Evolutionary conservation across 1,140 invertebrate species (phyloP).

Genomic region (Drosophila sulfurigaster): DNA sequence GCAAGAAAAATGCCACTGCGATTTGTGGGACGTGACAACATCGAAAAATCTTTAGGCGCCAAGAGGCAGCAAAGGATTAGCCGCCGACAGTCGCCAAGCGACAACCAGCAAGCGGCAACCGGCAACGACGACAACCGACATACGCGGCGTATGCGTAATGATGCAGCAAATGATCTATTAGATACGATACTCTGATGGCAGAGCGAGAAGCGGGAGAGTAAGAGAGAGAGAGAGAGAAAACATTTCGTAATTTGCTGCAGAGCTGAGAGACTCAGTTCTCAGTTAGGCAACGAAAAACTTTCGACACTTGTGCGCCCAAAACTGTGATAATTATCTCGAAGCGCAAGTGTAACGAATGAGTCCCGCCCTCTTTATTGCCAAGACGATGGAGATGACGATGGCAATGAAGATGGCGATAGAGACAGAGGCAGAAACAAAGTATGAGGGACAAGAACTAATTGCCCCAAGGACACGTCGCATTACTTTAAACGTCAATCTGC

Average conservation of each 20-base stretch:
- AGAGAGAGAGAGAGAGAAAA: background rate
- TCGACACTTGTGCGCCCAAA: constrained; percentile 43
- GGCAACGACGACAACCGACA: constrained; percentile 5
- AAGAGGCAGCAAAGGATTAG: constrained; percentile 65
- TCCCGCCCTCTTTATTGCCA: background rate
- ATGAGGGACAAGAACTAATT: constrained; percentile 32
- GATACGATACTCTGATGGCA: constrained; percentile 13
- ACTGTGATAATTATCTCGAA: constrained; percentile 65
- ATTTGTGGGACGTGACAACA: constrained; percentile 67
- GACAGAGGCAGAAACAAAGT: too few relatives aligned
- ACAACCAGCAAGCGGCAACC: constrained; percentile 7
- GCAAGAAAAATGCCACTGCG: constrained; percentile 54
- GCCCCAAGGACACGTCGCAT: constrained; percentile 43
- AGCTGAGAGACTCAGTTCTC: background rate
- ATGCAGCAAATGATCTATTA: constrained; percentile 78
- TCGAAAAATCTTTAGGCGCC: constrained; percentile 34
- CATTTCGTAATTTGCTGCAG: constrained; percentile 47
- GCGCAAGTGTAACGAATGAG: constrained; percentile 25
- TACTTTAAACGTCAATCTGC: constrained; percentile 75
- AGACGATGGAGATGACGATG: too few relatives aligned
- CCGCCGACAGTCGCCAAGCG: background rate
- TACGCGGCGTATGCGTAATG: constrained; percentile 70
- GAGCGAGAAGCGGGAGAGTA: background rate
- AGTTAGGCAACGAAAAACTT: constrained; percentile 41
- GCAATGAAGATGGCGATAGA: too few relatives aligned